Base-by-base conservation (phyloP, 2,113 vertebrate genomes). In the Chitala chitala region DNA sequence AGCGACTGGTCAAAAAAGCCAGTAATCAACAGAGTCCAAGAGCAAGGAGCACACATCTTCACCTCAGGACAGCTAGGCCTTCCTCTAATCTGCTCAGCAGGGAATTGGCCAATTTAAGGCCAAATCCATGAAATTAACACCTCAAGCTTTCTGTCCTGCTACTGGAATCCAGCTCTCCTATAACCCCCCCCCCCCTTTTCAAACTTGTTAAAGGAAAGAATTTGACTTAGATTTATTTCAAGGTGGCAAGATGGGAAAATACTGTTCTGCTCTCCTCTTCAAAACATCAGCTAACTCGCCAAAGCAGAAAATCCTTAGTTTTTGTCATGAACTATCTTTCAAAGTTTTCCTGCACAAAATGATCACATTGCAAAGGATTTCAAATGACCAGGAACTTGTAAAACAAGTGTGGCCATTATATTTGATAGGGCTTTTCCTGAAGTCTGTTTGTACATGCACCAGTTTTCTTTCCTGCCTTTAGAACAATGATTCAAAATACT, bases 101-200 rank as follows among this genome's bases (percentile, higher is more conserved):
- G 81, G 86, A 88, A 88, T 86, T 85, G 85, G 86, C 88, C 85
- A 89, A 88, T 89, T 90, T 90, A 89, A 89, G 87, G 86, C 85
- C 87, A 87, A 87, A 87, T 82, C 89, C 90, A 90, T 91, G 89
- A 91, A 91, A 91, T 91, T 84, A 91, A 88, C 87, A 89, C 90
- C 88, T 82, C 87, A 71, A 90, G 90, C 88, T 85, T 83, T 85
- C 81, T 81, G 82, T 85, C 84, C 79, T 84, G 84, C 84, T 81
- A 83, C 83, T 80, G 83, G 85, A 82, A 86, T 80, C 77, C 81
- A 86, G 82, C 86, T 85, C 83, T 85, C 86, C 85, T 78, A 86
- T 84, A 75, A 77, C 74, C 65, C 76, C 81, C 74, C 65, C 76
- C 81, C 77, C 50, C 24, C 46, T 72, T 72, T 24, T 59, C 26